Evolutionary conservation across 1,140 invertebrate species (phyloP), one percentile per base, ranked within the genome.

Genomic region (Coptotermes formosanus): DNA sequence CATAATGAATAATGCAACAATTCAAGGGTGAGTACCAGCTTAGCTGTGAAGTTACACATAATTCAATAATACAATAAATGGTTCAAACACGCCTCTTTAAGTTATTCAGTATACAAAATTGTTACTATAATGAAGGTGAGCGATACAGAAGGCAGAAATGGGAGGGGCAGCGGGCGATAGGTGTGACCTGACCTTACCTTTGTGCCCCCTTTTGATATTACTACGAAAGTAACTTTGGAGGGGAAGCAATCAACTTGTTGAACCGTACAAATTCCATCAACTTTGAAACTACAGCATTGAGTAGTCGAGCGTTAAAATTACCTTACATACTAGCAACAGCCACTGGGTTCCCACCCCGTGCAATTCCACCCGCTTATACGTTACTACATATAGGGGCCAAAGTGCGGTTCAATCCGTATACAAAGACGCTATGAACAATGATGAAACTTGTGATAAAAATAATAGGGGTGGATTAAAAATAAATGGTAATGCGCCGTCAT

Each of bases 221-320:
- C 64, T 75, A 75, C 64, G 64, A 75, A 75, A 75, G 64, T 75
- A 75, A 75, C 25, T 75, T 75, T 30, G 64, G 64, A 75, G 64
- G 64, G 64, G 64, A 83, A 43, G 82, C 82, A 83, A 83, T 83
- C 82, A 83, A 52, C 82, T 83, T 83, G 82, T 43, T 75, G 64
- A 75, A 45, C 82, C 82, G 82, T 83, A 45, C 32, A 83, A 83
- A 44, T 45, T 45, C 43, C 48, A 45, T 52, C 82, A 83, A 45
- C 82, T 83, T 83, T 83, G 82, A 83, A 83, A 52, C 82, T 75
- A n/a, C n/a, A 43, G 43, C 82, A 83, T 43, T 83, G 82, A 32
- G 43, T 83, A 83, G 7, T 83, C 82, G 32, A 83, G 82, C 82
- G 82, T 83, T 43, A 83, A 83, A 83, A 83, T 83, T 83, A 43